phyloP scores from a whole-genome alignment of 1,140 invertebrate genomes.

The Trichoplusia ni region DNA sequence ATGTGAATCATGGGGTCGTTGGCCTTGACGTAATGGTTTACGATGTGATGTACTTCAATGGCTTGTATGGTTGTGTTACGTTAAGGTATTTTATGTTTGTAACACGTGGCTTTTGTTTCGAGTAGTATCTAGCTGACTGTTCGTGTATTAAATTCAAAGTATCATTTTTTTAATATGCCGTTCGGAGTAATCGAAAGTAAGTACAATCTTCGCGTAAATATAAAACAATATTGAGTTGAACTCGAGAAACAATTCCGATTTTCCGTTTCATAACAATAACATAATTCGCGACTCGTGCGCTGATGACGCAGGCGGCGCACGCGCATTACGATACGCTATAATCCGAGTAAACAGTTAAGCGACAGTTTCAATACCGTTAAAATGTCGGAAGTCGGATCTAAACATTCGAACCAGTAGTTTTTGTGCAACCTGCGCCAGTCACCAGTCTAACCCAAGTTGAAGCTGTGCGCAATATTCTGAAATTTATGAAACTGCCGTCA shows the following conservation, averaged over 20 bases:
- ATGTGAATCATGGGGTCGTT: constrained; percentile 34
- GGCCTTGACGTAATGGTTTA: constrained; percentile 23
- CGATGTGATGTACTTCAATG: not conserved
- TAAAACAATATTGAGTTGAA: not conserved
- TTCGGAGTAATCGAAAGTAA: not conserved
- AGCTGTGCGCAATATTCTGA: not conserved
- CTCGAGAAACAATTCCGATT: constrained; percentile 5
- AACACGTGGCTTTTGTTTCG: not conserved
- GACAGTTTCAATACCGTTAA: constrained; percentile 19
- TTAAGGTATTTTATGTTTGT: not conserved
- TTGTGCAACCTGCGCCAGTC: not conserved
- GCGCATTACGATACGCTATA: constrained; percentile 1
- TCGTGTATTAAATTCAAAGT: too few species aligned
- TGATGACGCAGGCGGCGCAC: not conserved
- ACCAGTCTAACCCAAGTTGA: not conserved
- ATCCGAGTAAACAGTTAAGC: constrained; percentile 24
- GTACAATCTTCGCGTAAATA: not conserved
- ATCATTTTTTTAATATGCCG: too few species aligned
- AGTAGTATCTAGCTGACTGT: too few species aligned
- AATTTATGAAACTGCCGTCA: too few species aligned
- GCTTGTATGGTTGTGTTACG: not conserved
- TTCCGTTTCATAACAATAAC: constrained; percentile 10
- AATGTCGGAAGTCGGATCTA: not conserved
- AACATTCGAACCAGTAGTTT: constrained; percentile 1
- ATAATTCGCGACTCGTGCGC: not conserved